Base-by-base conservation (phyloP, 2,113 vertebrate genomes). In the Cygnus buccinator region DNA sequence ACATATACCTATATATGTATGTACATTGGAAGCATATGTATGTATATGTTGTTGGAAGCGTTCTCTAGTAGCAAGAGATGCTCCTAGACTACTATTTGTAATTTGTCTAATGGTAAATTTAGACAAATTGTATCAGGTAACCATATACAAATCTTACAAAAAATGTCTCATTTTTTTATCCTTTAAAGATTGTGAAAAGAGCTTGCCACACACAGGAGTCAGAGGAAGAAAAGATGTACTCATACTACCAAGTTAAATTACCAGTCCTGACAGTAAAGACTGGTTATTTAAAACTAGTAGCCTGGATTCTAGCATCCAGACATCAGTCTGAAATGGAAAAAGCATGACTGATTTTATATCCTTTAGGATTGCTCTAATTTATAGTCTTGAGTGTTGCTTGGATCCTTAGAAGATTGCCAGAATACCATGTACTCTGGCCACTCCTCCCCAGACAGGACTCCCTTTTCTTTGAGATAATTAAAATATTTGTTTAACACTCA, bases 371-470 rank as follows among this genome's bases (percentile, higher is more conserved):
- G 3, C 9, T 75, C 5, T 48, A 55, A 78, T 63, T 86, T 90
- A 57, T 11, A 59, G 15, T 65, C 52, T 61, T 0, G 0, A 87
- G 35, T 52, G 62, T n/a, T 0, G 1, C 21, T 0, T 84, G 39
- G 59, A 57, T 57, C 35, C 35, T 33, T 68, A 83, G 12, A 55
- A 81, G 76, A 48, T 3, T 93, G 39, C 22, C 43, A 44, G 48
- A 65, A 72, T 52, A 31, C 29, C 18, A 15, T n/a, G 65, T 23
- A 29, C 48, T 66, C 19, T 61, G 70, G 70, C 75, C 73, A 79
- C 26, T 82, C 65, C 43, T 85, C 29, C n/a, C 33, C 12, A 17
- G 43, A 9, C 23, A 0, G 0, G 79, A 84, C 31, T 19, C 5
- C 39, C 26, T 63, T 90, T 87, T 67, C 66, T 48, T 37, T 58